Base-by-base conservation (phyloP, 2,888 invertebrate species). In the Xestia ashworthii region DNA sequence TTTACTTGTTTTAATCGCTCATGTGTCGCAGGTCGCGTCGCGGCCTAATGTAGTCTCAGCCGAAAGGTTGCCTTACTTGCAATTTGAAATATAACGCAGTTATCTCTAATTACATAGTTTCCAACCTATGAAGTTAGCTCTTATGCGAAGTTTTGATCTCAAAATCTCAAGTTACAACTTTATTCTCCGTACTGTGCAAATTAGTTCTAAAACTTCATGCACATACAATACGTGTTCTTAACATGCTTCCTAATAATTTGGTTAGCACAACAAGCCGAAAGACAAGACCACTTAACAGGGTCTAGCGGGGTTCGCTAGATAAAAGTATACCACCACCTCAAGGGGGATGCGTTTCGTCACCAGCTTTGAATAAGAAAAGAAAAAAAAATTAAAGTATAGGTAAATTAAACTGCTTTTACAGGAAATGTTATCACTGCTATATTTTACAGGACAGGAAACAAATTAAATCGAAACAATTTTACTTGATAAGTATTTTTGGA, bases 241-340 rank as follows among this genome's bases (percentile, higher is more conserved):
- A 83, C 78, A 83, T 75, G 85, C 83, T 74, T 70, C 78, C 81
- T 83, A 84, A 75, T 55, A 84, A 85, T 84, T 85, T 85, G 78
- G 79, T 84, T 84, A 84, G 82, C 83, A 85, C 83, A 84, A 46
- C 58, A 84, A 85, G 83, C 83, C 66, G 72, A 75, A 71, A 68
- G 75, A 84, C 73, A 71, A 74, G 79, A 85, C 79, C 85, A 84
- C 66, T 78, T 53, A 78, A 81, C 62, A 84, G 60, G 38, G 22
- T 71, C 85, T 84, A 85, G 83, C 82, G 0, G 0, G 64, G 60
- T 32, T 60, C 55, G 75, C 85, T 85, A 82, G 71, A 75, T 78
- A 75, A 32, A 69, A 44, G 58, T 80, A 62, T 32, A 78, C 83
- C 83, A 69, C 68, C 83, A 84, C 85, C 85, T 73, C 44, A 25